Base-by-base conservation (phyloP, 2,113 vertebrate genomes). In the Gallinago paraguaiae region DNA sequence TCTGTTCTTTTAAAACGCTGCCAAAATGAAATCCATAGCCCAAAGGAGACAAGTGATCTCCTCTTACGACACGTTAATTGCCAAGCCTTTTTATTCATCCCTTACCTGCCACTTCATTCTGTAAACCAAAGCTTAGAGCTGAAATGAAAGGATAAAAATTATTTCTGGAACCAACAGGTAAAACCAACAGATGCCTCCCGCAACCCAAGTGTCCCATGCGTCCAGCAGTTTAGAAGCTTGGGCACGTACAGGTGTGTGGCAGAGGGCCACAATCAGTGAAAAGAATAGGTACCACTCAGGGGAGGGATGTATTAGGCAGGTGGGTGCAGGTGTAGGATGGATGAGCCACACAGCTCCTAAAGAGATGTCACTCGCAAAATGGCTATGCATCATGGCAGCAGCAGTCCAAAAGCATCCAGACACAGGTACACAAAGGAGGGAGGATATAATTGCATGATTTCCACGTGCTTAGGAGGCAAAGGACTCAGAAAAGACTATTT, bases 181-280 rank as follows among this genome's bases (percentile, higher is more conserved):
- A 54, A 75, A 91, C 41, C 3, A 88, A 4, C 13, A 89, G 65
- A 46, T 82, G 53, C 30, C 10, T 69, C 45, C 17, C 37, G 64
- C 37, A 69, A 54, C 15, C 23, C 7, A 11, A 2, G 31, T 69
- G 54, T 74, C 17, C 33, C 0, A 0, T 67, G 70, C 37, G 11
- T 13, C 28, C 45, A 88, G 64, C 50, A 31, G 6, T 7, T 80
- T 84, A 35, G 69, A 45, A 84, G 27, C 48, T 41, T 80, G 27
- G 33, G 37, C 30, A 35, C 0, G 1, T 50, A 24, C 41, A 83
- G 74, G 23, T 82, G 17, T 87, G 74, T 79, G 53, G 17, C 23
- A 51, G 24, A 77, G n/a, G 17, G 64, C 11, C 56, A 46, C 8
- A 16, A 6, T 43, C 31, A 7, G 64, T 59, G 57, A 7, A 39